phyloP scores from a whole-genome alignment of 2,888 invertebrate genomes.

The Cartodere bifasciata region DNA sequence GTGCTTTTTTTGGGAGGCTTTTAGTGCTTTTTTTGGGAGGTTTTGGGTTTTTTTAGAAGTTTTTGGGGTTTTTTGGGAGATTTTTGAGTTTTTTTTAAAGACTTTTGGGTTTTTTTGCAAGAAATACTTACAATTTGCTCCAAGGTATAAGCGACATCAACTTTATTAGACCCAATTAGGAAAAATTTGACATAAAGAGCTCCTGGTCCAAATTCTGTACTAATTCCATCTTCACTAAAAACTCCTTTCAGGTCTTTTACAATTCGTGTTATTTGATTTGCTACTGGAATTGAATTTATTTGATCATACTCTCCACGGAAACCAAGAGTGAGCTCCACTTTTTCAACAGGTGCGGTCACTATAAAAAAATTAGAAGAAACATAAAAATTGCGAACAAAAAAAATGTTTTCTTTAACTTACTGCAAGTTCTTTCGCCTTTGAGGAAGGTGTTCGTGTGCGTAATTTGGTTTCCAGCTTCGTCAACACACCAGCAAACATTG shows the following conservation, averaged over 20 bases:
- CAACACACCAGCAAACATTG: slow-evolving; percentile 75
- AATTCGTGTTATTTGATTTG: slow-evolving; percentile 35
- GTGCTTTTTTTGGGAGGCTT: too few species aligned
- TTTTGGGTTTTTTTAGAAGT: too few species aligned
- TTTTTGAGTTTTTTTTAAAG: too few species aligned
- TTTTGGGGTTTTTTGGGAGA: too few species aligned
- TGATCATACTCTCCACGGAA: slow-evolving; percentile 49
- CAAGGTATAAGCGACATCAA: slow-evolving; percentile 65
- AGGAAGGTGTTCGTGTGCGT: slow-evolving; percentile 47
- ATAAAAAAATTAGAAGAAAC: slow-evolving; percentile 19
- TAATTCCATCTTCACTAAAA: slow-evolving; percentile 37
- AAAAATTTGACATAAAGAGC: slow-evolving; percentile 46
- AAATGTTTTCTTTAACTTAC: slow-evolving; percentile 29
- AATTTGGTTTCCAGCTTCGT: slow-evolving; percentile 66
- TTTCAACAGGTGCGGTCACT: slow-evolving; percentile 61
- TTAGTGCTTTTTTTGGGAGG: too few species aligned
- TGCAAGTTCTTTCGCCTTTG: slow-evolving; percentile 44
- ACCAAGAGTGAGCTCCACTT: slow-evolving; percentile 62
- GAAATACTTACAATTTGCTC: slow-evolving; percentile 68
- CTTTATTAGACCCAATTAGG: slow-evolving; percentile 58
- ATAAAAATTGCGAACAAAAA: not conserved
- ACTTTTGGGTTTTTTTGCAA: too few species aligned
- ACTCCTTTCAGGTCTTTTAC: slow-evolving; percentile 36
- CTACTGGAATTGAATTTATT: slow-evolving; percentile 37
- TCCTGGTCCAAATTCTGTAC: slow-evolving; percentile 40